Evolutionary conservation across 2,888 invertebrate species (phyloP).

Genomic region (Cancer borealis): DNA sequence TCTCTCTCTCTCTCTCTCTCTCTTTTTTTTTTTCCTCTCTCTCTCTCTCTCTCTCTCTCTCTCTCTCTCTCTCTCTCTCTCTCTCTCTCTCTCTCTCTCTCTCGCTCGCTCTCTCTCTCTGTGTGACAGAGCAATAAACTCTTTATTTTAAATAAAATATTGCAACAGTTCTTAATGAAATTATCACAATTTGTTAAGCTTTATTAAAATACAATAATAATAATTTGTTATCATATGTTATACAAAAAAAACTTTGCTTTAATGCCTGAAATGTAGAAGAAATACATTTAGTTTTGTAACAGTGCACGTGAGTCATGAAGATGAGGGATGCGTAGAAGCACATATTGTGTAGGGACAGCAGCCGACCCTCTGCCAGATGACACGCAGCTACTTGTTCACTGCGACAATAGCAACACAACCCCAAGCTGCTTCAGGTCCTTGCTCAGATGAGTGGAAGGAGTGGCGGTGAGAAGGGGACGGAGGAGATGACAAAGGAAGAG

Average conservation of each 20-base stretch:
- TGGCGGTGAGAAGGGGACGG: neutral
- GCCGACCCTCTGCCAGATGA: neutral
- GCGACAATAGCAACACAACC: neutral
- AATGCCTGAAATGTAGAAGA: neutral
- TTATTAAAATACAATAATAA: neutral
- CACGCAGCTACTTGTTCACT: neutral
- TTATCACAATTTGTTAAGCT: neutral
- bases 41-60: conserved; percentile 43
- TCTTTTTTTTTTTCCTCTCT: neutral
- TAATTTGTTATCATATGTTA: neutral
- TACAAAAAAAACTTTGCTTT: neutral
- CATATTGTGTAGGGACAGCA: neutral
- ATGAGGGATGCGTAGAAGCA: neutral
- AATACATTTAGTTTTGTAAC: neutral
- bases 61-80: conserved; percentile 45
- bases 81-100: conserved; percentile 45
- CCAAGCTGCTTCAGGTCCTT: neutral
- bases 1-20: conserved; percentile 23
- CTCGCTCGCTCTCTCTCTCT: conserved; percentile 25
- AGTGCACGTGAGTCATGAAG: neutral
- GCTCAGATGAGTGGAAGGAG: neutral
- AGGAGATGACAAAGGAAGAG: too few species aligned
- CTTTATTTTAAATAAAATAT: neutral
- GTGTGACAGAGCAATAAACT: neutral
- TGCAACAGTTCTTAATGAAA: neutral